These are phyloP conservation scores for Neopelma chrysocephalum DNA, from an alignment of 2,797 vertebrate genomes.

Conservation along the genomic window DNA sequence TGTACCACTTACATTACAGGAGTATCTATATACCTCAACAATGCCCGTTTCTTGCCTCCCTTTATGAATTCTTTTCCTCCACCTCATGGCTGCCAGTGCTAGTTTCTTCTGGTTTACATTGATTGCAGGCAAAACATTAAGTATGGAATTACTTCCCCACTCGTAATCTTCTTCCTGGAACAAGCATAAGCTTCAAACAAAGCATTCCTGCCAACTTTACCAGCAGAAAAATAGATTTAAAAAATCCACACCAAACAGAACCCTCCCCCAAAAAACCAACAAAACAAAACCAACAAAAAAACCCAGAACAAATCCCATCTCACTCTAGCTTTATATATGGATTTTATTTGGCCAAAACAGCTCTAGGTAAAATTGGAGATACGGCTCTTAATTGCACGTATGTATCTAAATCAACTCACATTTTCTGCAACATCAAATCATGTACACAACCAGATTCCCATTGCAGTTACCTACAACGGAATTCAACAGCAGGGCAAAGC, in stretches of 20 bases:
- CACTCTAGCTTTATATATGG: neutral
- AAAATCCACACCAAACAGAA: neutral
- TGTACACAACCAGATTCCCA: neutral
- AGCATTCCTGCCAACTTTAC: neutral
- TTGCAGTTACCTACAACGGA: neutral
- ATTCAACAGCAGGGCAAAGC: neutral
- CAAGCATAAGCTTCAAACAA: neutral
- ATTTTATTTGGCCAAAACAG: neutral
- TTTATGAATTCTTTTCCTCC: conserved; percentile 89
- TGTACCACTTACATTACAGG: neutral
- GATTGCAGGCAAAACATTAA: conserved; percentile 87
- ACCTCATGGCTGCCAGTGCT: conserved; percentile 91
- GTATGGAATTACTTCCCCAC: conserved; percentile 91
- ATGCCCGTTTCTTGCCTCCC: conserved; percentile 64
- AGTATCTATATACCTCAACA: conserved; percentile 61
- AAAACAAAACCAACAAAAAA: neutral
- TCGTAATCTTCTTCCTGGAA: conserved; percentile 94
- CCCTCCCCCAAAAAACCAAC: neutral
- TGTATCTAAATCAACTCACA: neutral
- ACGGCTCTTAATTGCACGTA: neutral
- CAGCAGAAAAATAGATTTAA: neutral
- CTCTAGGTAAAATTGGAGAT: neutral
- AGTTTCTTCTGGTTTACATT: conserved; percentile 88
- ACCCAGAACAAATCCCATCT: neutral
- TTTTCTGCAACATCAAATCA: neutral